Base-by-base conservation (phyloP, 2,888 invertebrate genomes). In the Alentia gelatinosa region DNA sequence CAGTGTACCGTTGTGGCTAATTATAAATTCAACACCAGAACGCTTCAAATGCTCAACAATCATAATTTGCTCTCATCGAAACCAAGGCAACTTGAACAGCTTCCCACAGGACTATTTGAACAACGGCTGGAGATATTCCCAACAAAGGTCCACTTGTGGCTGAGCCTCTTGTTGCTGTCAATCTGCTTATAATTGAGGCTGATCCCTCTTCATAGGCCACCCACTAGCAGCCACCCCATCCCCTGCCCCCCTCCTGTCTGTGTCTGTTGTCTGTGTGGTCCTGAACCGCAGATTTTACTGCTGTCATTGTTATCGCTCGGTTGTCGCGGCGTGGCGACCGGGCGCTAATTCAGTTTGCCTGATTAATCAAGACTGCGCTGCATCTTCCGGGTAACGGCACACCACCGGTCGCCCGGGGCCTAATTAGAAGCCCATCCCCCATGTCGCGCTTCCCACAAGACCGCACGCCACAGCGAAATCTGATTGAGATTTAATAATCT, bases 401-500 rank as follows among this genome's bases (percentile, higher is more conserved):
- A 39, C 79, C 56, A 56, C 23, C 74, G 4, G 68, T 33, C 30
- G 12, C 4, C 79, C 39, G 9, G 37, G 37, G 37, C 79, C 37
- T 79, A 79, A 79, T 79, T 79, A 79, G n/a, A 79, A 79, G 39
- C 37, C 79, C 79, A 39, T 39, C 35, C 35, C 79, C 15, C 74
- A 39, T 26, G 35, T 7, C 79, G n/a, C 39, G 63, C n/a, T 26
- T 19, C 79, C 79, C 79, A 35, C 35, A 12, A 35, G 35, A 26
- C 79, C 79, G 12, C 37, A 12, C 35, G 9, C 79, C 37, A 35
- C 56, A 4, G 56, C 79, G 79, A 79, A 79, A 79, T 79, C 79
- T 79, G 79, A 79, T 79, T 79, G 79, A 79, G 79, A 79, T 79
- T 79, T 79, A 79, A 79, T 79, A 37, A 79, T 79, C 79, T 79